phyloP scores from a whole-genome alignment of 2,797 vertebrate genomes.

The Pseudochaenichthys georgianus region DNA sequence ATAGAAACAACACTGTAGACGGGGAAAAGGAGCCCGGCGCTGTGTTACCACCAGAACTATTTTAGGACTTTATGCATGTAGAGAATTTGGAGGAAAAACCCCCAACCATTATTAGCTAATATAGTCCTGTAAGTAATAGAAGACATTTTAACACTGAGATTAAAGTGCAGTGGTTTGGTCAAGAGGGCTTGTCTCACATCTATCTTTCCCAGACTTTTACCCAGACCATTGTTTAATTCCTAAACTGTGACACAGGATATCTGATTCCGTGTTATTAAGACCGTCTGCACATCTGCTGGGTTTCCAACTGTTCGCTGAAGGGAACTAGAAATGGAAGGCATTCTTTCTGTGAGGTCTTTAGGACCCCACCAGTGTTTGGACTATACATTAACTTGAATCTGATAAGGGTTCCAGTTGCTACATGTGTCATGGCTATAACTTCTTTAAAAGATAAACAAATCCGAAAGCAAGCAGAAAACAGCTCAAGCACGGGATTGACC shows the following conservation, averaged over 20 bases:
- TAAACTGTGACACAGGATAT: conserved; percentile 10
- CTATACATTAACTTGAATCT: background rate
- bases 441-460: background rate
- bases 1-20: background rate
- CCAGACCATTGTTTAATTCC: conserved; percentile 5
- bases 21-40: background rate
- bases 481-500: background rate
- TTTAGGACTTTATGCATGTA: background rate
- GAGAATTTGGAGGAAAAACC: background rate
- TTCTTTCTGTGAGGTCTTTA: background rate
- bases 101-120: background rate
- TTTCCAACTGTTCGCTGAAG: background rate
- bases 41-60: background rate
- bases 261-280: background rate
- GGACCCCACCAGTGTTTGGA: background rate
- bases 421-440: background rate
- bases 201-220: background rate
- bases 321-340: conserved; percentile 2
- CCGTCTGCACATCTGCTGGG: background rate
- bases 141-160: background rate
- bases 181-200: background rate
- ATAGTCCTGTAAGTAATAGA: too few relatives aligned
- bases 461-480: background rate
- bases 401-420: background rate
- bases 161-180: background rate